A percentile compares a stretch with the other conserved stretches of the same genome.
phyloP scores from a whole-genome alignment of 1,140 invertebrate species.

The Plectrocnemia conspersa region DNA sequence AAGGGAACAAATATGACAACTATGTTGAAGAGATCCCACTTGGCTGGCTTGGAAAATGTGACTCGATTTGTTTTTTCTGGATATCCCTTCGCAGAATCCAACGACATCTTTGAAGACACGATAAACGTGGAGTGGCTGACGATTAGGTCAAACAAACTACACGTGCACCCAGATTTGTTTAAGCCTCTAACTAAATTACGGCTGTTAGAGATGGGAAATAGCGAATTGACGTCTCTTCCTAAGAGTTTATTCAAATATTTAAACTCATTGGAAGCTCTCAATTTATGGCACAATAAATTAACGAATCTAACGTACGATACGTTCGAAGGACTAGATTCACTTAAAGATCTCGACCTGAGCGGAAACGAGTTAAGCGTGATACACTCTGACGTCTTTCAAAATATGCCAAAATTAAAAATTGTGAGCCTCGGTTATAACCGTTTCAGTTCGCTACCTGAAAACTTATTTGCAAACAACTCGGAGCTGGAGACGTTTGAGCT shows the following conservation, averaged over 20 bases:
- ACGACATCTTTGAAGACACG: conserved; percentile 55
- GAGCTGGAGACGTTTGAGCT: conserved; percentile 53
- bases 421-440: conserved; percentile 59
- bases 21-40: conserved; percentile 49
- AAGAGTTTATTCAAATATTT: conserved; percentile 57
- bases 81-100: conserved; percentile 50
- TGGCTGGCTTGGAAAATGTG: conserved; percentile 50
- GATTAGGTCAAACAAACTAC: conserved; percentile 56
- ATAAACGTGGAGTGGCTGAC: conserved; percentile 56
- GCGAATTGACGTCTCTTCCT: conserved; percentile 54
- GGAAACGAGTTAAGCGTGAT: conserved; percentile 57
- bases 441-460: conserved; percentile 55
- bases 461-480: conserved; percentile 53
- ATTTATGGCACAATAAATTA: conserved; percentile 60
- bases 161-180: conserved; percentile 54
- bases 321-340: conserved; percentile 54
- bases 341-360: conserved; percentile 58
- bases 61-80: conserved; percentile 47
- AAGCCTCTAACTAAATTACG: conserved; percentile 51
- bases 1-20: conserved; percentile 48
- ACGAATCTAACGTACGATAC: conserved; percentile 53
- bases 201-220: conserved; percentile 59
- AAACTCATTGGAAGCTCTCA: conserved; percentile 53
- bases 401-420: conserved; percentile 53
- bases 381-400: conserved; percentile 53